Base-by-base conservation (phyloP, 2,113 vertebrate genomes). In the Hydrolagus affinis region DNA sequence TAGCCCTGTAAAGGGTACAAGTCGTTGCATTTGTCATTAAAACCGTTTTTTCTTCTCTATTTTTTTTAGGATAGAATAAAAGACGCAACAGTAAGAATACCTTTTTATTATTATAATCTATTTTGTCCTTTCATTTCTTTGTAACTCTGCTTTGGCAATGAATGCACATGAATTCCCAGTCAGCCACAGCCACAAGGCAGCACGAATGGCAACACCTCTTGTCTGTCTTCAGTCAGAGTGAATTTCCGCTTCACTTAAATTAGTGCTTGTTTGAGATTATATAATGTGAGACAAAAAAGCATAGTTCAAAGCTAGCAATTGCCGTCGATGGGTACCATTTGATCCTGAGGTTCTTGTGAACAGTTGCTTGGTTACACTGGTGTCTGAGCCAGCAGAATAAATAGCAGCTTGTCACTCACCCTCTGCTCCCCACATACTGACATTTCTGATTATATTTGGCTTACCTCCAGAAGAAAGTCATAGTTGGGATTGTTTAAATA, bases 51-150 rank as follows among this genome's bases (percentile, higher is more conserved):
- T 64, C 60, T 83, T 83, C 66, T 66, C 62, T 69, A 69, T 69
- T 83, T 83, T 83, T 83, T 83, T 83, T 83, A 83, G 78, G 78
- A 83, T 83, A 83, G 78, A 83, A 83, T 83, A 68, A 83, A 83
- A 83, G 78, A 83, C 78, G 66, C 59, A 64, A 83, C 78, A 83
- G 78, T 83, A 83, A 83, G 78, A 83, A 83, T 83, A 75, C 73
- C 28, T 83, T 83, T 83, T 83, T 83, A 83, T 83, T 83, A 83
- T 83, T 83, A 83, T 83, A 66, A 83, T 83, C 64, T 68, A 64
- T 80, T 66, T 66, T 83, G 66, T 30, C 21, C 60, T 80, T 80
- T 83, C 64, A 83, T 83, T 83, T 83, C n/a, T 28, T 83, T 83
- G 21, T 83, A 32, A 83, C 66, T 66, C 78, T 83, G 78, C 60